phyloP scores from a whole-genome alignment of 2,797 vertebrate species.

The Neosilurus mollespiculum region DNA sequence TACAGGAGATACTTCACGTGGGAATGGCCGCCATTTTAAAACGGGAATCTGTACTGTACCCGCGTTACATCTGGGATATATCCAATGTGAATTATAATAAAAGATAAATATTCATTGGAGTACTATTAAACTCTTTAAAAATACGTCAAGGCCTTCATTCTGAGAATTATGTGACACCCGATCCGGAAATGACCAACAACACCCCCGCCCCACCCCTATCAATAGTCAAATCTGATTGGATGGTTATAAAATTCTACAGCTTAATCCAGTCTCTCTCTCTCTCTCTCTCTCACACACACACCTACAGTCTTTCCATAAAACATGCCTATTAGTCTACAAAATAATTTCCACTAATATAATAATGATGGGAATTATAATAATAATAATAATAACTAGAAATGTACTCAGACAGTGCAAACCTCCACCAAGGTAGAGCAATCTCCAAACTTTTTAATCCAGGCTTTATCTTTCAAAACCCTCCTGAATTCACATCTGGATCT shows the following conservation, averaged over 20 bases:
- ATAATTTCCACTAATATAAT: slow-evolving; percentile 1
- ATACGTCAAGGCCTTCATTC: background rate
- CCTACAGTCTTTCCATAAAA: background rate
- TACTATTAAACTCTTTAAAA: background rate
- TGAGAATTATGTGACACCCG: background rate
- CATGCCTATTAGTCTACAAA: background rate
- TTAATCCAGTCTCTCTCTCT: background rate
- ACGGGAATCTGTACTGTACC: background rate
- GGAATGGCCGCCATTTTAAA: background rate
- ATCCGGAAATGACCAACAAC: background rate
- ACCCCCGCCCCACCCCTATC: too few relatives aligned
- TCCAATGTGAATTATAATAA: background rate
- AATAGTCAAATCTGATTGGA: background rate
- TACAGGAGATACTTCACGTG: background rate
- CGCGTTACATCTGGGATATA: background rate
- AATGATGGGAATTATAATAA: background rate
- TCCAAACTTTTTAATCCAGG: too few relatives aligned
- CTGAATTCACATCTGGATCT: too few relatives aligned
- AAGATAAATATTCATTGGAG: background rate
- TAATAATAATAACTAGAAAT: too few relatives aligned
- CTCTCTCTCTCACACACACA: background rate
- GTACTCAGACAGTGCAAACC: too few relatives aligned
- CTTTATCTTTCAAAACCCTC: too few relatives aligned
- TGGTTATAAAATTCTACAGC: background rate
- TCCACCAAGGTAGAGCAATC: too few relatives aligned